A percentile compares a stretch with the other conserved stretches of the same genome.
phyloP scores from a whole-genome alignment of 2,113 vertebrate genomes.

The Etia nguti region DNA sequence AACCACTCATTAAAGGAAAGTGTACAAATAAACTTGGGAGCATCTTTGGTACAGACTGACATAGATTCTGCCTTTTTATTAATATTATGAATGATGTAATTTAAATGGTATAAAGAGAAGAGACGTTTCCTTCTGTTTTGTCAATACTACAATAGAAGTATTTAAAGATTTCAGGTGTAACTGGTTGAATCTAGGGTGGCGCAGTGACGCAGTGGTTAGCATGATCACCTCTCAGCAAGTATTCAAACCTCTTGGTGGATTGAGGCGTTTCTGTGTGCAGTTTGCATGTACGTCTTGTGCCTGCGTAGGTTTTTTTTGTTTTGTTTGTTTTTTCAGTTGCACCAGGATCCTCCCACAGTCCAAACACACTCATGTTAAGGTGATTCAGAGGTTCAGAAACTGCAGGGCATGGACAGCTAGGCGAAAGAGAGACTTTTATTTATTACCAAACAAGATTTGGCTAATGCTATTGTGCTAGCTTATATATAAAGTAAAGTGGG shows the following conservation, averaged over 20 bases:
- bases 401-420: background rate
- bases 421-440: background rate
- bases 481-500: background rate
- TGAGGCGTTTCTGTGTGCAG: background rate
- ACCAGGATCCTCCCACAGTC: background rate
- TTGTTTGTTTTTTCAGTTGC: background rate
- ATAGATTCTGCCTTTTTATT: background rate
- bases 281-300: background rate
- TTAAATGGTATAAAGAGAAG: background rate
- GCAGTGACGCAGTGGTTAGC: background rate
- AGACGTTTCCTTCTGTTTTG: background rate
- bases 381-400: background rate
- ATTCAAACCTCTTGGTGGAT: background rate
- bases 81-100: background rate
- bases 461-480: background rate
- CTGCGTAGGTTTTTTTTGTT: too few species aligned
- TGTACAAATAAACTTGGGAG: slow-evolving; percentile 15
- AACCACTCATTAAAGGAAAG: slow-evolving; percentile 30
- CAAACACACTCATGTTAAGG: background rate
- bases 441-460: background rate
- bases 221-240: background rate
- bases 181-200: background rate
- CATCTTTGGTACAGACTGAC: slow-evolving; percentile 24
- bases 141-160: background rate
- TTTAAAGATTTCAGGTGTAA: background rate